A percentile compares a stretch with the other conserved stretches of the same genome.
Evolutionary conservation across 2,113 vertebrate species (phyloP).

Genomic region (Rafetus swinhoei): DNA sequence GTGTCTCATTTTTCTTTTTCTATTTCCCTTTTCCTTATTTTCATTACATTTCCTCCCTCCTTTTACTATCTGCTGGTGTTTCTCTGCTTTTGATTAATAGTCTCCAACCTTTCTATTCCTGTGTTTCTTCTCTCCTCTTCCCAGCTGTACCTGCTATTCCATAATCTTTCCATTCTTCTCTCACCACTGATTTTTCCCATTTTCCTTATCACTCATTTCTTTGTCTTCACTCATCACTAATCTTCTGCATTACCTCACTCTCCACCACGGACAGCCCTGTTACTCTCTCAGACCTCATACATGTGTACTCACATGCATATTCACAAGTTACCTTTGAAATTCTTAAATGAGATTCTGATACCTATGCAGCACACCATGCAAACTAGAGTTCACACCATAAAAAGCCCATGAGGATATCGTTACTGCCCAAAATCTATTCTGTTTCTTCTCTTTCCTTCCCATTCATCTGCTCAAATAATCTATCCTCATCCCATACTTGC

Average conservation of each 20-base stretch:
- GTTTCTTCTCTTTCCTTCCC: neutral
- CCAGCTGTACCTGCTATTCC: neutral
- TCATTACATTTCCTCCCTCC: neutral
- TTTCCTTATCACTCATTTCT: neutral
- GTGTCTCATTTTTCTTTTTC: neutral
- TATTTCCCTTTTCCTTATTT: neutral
- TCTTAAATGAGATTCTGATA: neutral
- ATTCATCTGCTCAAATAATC: neutral
- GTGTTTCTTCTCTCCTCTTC: neutral
- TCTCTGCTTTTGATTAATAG: constrained; percentile 34
- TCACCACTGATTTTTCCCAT: neutral
- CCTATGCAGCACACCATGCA: neutral
- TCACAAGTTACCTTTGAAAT: neutral
- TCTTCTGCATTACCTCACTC: neutral
- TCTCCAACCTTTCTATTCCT: constrained; percentile 19
- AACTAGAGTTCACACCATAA: neutral
- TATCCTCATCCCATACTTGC: neutral
- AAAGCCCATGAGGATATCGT: neutral
- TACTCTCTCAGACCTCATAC: neutral
- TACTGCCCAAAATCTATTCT: neutral
- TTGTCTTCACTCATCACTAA: neutral
- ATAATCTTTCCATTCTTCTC: neutral
- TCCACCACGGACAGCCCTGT: neutral
- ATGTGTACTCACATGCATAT: neutral
- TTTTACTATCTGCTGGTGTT: neutral